phyloP scores from a whole-genome alignment of 2,113 vertebrate species.

The Myrmophylax atrothorax region DNA sequence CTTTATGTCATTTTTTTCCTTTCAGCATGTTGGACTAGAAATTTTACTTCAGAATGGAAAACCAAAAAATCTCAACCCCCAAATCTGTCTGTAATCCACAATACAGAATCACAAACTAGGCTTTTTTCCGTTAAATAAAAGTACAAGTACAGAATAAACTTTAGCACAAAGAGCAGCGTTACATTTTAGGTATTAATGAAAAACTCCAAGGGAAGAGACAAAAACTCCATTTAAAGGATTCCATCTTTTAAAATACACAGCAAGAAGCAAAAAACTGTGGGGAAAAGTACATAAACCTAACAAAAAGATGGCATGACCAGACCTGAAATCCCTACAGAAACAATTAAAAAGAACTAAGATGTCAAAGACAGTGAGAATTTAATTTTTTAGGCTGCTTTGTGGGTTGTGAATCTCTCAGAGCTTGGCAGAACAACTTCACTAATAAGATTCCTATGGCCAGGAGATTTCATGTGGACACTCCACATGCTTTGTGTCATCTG shows the following conservation, averaged over 20 bases:
- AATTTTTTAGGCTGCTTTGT: neutral
- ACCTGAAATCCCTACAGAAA: neutral
- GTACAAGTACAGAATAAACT: neutral
- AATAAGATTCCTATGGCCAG: neutral
- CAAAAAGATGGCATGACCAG: neutral
- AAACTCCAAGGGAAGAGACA: neutral
- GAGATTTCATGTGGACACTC: neutral
- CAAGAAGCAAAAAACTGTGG: neutral
- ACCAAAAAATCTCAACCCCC: neutral
- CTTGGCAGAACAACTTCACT: neutral
- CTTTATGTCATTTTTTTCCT: neutral
- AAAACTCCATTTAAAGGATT: neutral
- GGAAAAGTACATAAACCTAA: neutral
- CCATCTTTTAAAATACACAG: neutral
- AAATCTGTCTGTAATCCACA: neutral
- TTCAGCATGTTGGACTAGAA: neutral
- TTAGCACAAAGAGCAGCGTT: neutral
- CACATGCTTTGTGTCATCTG: neutral
- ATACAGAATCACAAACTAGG: neutral
- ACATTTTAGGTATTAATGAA: neutral
- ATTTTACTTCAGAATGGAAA: conserved; percentile 10
- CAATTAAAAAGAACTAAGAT: neutral
- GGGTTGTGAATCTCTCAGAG: neutral
- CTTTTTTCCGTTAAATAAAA: neutral
- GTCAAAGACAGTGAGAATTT: neutral